A percentile compares a stretch with the other conserved stretches of the same genome.
phyloP scores from a whole-genome alignment of 2,797 vertebrate genomes.

The Sebastes glaucus region DNA sequence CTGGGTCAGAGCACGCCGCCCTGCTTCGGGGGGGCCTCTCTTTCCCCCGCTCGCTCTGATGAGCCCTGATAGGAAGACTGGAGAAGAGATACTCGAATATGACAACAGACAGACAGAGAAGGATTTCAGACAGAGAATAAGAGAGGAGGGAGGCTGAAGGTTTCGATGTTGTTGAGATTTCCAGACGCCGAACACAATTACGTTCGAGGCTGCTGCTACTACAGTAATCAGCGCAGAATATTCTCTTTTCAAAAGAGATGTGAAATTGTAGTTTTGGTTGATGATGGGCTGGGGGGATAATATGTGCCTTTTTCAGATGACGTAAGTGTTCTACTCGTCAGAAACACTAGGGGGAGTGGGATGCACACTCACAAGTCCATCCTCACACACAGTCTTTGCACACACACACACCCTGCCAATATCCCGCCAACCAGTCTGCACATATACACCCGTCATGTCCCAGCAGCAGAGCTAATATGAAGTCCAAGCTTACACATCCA shows the following conservation, averaged over 20 bases:
- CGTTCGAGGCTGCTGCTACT: not conserved
- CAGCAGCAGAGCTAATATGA: slow-evolving; percentile 70
- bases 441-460: slow-evolving; percentile 57
- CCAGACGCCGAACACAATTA: slow-evolving; percentile 24
- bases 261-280: slow-evolving; percentile 45
- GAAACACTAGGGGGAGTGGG: slow-evolving; percentile 82
- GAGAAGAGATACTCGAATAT: slow-evolving; percentile 57
- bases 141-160: slow-evolving; percentile 19
- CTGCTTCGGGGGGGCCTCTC: slow-evolving; percentile 35
- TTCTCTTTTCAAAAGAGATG: slow-evolving; percentile 38
- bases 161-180: slow-evolving; percentile 33
- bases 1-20: slow-evolving; percentile 66
- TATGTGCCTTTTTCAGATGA: slow-evolving; percentile 65
- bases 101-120: slow-evolving; percentile 41
- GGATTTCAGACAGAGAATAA: slow-evolving; percentile 22
- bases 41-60: slow-evolving; percentile 44
- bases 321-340: slow-evolving; percentile 75
- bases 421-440: slow-evolving; percentile 48
- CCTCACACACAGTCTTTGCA: slow-evolving; percentile 45
- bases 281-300: slow-evolving; percentile 35
- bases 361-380: slow-evolving; percentile 63
- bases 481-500: slow-evolving; percentile 70
- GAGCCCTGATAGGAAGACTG: slow-evolving; percentile 50
- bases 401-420: slow-evolving; percentile 33
- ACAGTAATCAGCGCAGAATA: slow-evolving; percentile 49